Conservation (phyloP, 2,797 vertebrate species). For the Poecilia velifera region DNA sequence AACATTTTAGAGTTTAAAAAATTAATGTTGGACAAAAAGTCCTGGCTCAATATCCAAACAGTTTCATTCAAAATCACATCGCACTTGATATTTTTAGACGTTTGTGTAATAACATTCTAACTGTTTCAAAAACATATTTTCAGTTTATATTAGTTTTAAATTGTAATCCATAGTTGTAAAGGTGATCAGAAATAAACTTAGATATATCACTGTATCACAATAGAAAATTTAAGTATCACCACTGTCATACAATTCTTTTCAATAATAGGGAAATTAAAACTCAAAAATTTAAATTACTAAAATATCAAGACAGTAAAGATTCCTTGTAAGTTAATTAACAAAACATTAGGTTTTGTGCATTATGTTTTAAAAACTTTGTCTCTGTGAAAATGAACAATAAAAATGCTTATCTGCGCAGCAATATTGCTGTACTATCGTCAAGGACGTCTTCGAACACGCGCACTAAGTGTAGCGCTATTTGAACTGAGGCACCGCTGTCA, state of each 20-base stretch:
- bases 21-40: neutral
- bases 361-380: neutral
- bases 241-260: neutral
- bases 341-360: neutral
- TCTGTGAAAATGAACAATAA: neutral
- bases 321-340: neutral
- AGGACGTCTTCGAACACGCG: constrained; percentile 7
- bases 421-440: constrained; percentile 9
- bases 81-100: neutral
- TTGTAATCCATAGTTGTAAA: neutral
- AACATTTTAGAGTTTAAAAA: neutral
- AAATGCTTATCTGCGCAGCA: constrained; percentile 13
- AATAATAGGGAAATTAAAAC: neutral
- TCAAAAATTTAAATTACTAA: neutral
- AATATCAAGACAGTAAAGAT: neutral
- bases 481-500: constrained; percentile 15
- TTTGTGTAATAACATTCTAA: neutral
- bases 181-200: neutral
- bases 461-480: constrained; percentile 31
- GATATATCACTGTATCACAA: neutral
- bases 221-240: neutral
- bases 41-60: neutral
- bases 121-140: neutral
- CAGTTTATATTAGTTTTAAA: neutral
- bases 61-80: neutral